A percentile compares a stretch with the other conserved stretches of the same genome.
phyloP scores from a whole-genome alignment of 2,888 invertebrate genomes.

The Cerastis rubricosa region DNA sequence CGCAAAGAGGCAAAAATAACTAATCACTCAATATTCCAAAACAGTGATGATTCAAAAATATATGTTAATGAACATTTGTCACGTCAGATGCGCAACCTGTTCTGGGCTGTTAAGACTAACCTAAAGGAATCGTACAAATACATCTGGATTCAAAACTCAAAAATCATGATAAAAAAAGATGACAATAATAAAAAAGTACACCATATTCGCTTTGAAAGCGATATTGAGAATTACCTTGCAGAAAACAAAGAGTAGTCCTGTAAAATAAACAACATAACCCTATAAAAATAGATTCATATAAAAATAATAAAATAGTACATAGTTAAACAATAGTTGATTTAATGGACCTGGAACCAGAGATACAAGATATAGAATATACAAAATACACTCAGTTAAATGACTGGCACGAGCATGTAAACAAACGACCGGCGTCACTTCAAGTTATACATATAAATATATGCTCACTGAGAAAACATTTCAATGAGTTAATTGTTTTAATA shows the following conservation, averaged over 20 bases:
- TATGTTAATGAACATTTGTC: background rate
- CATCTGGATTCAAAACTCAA: background rate
- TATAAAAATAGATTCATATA: no score
- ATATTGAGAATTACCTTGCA: no score
- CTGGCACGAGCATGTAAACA: slow-evolving; percentile 1
- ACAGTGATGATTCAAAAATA: background rate
- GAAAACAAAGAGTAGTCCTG: no score
- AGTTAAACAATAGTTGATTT: background rate
- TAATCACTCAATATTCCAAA: slow-evolving; percentile 1
- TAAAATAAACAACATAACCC: no score
- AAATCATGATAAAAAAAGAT: no score
- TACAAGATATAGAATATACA: slow-evolving; percentile 2
- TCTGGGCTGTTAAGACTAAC: background rate
- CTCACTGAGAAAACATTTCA: no score
- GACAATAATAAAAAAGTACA: no score
- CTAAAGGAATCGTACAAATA: background rate
- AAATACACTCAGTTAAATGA: background rate
- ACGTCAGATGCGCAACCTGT: background rate
- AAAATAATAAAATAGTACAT: background rate
- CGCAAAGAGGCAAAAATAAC: no score
- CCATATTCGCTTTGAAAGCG: no score
- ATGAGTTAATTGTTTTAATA: no score
- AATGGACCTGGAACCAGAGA: background rate
- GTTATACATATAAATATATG: no score
- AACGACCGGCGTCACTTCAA: no score